Evolutionary conservation across 2,797 vertebrate species (phyloP).

Genomic region (Crenichthys baileyi): DNA sequence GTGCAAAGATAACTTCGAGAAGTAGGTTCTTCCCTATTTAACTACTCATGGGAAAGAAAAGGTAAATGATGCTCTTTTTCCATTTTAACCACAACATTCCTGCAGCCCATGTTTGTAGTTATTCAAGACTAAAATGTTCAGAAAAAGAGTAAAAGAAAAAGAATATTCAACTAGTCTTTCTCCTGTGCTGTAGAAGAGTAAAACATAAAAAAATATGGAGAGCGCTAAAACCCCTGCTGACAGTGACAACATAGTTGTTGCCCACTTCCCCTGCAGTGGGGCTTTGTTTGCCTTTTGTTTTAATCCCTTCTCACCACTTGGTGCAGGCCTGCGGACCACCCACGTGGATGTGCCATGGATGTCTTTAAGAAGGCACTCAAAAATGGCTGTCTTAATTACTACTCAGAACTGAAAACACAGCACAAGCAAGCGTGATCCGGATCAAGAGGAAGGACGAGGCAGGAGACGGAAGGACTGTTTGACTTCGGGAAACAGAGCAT

Average conservation of each 20-base stretch:
- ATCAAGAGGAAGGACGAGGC: slow-evolving; percentile 56
- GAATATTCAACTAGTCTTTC: neutral
- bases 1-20: neutral
- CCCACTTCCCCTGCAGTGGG: slow-evolving; percentile 65
- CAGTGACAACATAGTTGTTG: slow-evolving; percentile 69
- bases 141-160: neutral
- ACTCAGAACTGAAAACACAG: slow-evolving; percentile 58
- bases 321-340: slow-evolving; percentile 79
- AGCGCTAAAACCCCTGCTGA: slow-evolving; percentile 61
- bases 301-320: slow-evolving; percentile 78
- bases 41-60: neutral
- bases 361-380: slow-evolving; percentile 72
- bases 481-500: slow-evolving; percentile 23
- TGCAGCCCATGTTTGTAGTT: neutral
- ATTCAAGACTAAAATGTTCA: neutral
- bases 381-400: slow-evolving; percentile 76
- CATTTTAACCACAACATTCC: neutral
- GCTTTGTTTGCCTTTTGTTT: slow-evolving; percentile 80
- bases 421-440: slow-evolving; percentile 60
- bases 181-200: slow-evolving; percentile 22
- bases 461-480: slow-evolving; percentile 40
- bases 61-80: neutral
- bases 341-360: slow-evolving; percentile 73
- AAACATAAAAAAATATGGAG: slow-evolving; percentile 32
- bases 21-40: neutral